Evolutionary conservation across 2,797 vertebrate genomes (phyloP), one percentile per base, ranked within the genome.

Genomic region (Lithobates sylvaticus): DNA sequence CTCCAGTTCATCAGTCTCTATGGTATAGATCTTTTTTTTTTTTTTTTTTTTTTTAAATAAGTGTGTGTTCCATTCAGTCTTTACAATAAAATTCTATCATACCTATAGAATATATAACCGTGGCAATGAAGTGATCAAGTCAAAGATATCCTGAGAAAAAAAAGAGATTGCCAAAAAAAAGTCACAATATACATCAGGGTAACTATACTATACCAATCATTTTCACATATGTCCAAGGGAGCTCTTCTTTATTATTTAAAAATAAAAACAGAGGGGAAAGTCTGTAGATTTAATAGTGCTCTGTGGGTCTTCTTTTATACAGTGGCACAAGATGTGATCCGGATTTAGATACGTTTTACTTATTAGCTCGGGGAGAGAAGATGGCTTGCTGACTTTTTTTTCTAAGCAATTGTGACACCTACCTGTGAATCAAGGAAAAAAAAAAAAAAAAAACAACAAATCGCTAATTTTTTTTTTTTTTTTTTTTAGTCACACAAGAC

Each of bases 361-460:
- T 94, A 94, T 94, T 95, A 93, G 93, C 92, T 92, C 84, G 88
- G 94, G 92, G 93, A 95, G 92, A 92, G 93, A 94, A 94, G 95
- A 95, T 91, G 96, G 96, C 95, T 94, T 94, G 94, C 92, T 96
- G 93, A 93, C 93, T 95, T 96, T 96, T 85, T 96, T 82, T 92
- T 96, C 96, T 97, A 97, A 97, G 96, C 97, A 98, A 98, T 96
- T 99, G 97, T 98, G 97, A 98, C 97, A 97, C 97, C 97, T 98
- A 97, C 96, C 98, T 99, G 97, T 94, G 96, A 95, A 96, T 94
- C 94, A 94, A 94, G 96, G 96, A 93, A 98, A 97, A 94, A 39
- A 93, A 92, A 92, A n/a, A n/a, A 29, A 29, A 29, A 29, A 88
- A 94, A 34, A 34, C 34, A 34, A 36, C 34, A 36, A 36, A 7